phyloP scores from a whole-genome alignment of 2,113 vertebrate species.

The Alligator sinensis region DNA sequence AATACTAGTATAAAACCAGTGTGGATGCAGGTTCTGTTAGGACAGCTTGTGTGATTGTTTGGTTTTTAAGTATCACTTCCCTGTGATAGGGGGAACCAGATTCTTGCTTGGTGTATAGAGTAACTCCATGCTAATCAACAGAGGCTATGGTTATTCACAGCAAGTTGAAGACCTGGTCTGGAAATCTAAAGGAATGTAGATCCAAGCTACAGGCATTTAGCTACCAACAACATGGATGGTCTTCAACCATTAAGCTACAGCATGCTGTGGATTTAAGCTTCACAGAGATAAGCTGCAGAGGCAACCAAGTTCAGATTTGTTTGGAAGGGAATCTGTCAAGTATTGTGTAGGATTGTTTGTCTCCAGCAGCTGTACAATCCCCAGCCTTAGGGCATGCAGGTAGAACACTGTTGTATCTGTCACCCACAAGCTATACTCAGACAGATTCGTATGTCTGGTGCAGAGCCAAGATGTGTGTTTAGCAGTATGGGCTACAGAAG shows the following conservation, averaged over 20 bases:
- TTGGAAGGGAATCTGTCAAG: neutral
- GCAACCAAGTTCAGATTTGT: no score
- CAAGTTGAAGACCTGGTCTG: neutral
- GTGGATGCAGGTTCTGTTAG: neutral
- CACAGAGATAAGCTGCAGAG: no score
- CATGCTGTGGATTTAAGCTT: neutral
- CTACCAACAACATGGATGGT: neutral
- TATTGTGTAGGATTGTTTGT: neutral
- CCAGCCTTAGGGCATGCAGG: neutral
- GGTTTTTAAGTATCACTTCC: neutral
- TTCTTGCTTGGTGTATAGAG: neutral
- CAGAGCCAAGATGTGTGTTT: neutral
- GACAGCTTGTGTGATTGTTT: neutral
- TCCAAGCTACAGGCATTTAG: neutral
- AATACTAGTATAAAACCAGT: neutral
- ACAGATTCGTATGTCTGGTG: neutral
- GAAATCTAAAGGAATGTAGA: neutral
- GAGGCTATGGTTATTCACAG: neutral
- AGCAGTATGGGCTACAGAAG: neutral
- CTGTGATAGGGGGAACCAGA: neutral
- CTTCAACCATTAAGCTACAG: neutral
- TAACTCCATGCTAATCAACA: rapidly evolving
- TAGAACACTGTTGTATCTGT: neutral
- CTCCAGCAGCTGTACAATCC: neutral
- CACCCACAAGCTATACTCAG: neutral